These are phyloP conservation scores for Falco novaeseelandiae DNA, from an alignment of 2,797 vertebrate species.

Conservation along the genomic window DNA sequence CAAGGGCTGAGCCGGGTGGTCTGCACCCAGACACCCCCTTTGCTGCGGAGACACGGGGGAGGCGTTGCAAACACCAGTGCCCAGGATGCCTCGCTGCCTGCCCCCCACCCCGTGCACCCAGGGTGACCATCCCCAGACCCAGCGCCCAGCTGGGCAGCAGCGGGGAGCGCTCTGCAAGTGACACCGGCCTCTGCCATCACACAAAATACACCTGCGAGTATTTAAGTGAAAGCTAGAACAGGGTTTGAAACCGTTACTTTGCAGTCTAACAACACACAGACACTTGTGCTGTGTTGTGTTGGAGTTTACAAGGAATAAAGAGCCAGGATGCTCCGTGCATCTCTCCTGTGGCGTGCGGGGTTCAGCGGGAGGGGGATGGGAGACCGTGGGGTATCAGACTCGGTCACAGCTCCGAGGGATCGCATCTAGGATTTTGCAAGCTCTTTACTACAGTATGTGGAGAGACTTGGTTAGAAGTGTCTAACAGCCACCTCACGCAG, in stretches of 20 bases:
- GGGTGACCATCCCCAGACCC: not conserved
- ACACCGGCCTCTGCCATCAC: rapidly evolving
- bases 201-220: not conserved
- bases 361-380: not conserved
- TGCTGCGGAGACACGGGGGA: not conserved
- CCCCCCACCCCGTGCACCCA: rapidly evolving
- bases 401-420: not conserved
- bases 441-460: not conserved
- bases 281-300: not conserved
- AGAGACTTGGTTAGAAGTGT: not conserved
- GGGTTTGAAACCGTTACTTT: not conserved
- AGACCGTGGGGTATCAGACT: not conserved
- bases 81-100: not conserved
- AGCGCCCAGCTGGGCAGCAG: rapidly evolving
- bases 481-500: not conserved
- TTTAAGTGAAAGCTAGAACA: not conserved
- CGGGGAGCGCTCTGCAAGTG: rapidly evolving
- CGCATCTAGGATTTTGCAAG: not conserved
- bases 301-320: not conserved
- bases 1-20: not conserved
- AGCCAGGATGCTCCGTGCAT: not conserved
- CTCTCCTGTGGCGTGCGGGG: rapidly evolving
- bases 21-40: not conserved
- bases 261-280: not conserved
- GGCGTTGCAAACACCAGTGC: not conserved